Evolutionary conservation across 2,113 vertebrate genomes (phyloP), one percentile per base, ranked within the genome.

Genomic region (Nothocercus julius): DNA sequence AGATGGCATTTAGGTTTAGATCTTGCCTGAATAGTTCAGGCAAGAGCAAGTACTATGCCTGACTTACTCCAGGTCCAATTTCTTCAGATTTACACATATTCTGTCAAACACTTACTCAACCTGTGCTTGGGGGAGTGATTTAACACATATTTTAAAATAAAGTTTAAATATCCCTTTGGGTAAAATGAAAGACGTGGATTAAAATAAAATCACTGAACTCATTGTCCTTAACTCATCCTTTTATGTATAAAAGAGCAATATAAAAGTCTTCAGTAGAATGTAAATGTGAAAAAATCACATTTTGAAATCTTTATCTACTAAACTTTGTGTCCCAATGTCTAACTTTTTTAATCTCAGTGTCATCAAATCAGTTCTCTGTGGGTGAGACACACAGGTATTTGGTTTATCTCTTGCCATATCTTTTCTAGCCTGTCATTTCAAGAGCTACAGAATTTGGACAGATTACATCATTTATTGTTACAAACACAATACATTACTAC

Each of bases 111-210:
- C 45, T 88, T 86, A 75, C 66, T 75, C 82, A 47, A 56, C 13
- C 54, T 30, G 27, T 56, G 54, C 54, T 30, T 30, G 28, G 54
- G 13, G 82, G 53, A 25, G 75, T 89, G 34, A 80, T 87, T 87
- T 82, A 94, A 94, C 73, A 83, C 58, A 62, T 47, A 68, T 66
- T 96, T 95, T 87, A 90, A 89, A 91, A 77, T 2, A 38, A 95
- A 96, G 83, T 91, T 97, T 90, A 95, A 97, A 92, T 91, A 94
- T 94, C 40, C 74, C 61, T 95, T 95, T 93, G 49, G 67, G 81
- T 85, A 83, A 90, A 93, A 87, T 51, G 30, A 79, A 87, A 90
- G 40, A 78, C 40, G 86, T n/a, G 44, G 66, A 85, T 91, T 92
- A 87, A 92, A 93, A 90, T 17, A 88, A 95, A 96, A 76, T 72